Evolutionary conservation across 1,140 invertebrate genomes (phyloP), one percentile per base, ranked within the genome.

Genomic region (Caenorhabditis latens): DNA sequence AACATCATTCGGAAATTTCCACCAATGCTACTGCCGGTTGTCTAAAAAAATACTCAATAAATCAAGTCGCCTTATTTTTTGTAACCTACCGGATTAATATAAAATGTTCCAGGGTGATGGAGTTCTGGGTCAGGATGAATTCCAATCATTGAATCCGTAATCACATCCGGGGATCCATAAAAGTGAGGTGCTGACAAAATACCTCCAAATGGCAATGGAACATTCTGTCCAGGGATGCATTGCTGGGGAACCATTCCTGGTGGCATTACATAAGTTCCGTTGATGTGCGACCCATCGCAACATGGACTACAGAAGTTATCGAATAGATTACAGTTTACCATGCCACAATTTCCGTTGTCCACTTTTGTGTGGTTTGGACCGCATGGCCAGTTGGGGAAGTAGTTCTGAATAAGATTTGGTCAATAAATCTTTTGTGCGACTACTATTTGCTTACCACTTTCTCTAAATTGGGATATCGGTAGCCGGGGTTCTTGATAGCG

Each of bases 341-440:
- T 3, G 3, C 24, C 46, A 58, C 84, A 85, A n/a, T 57, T 75
- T 50, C 40, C 84, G 13, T 58, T 32, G 42, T 55, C 32, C 5
- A n/a, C 8, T 24, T 79, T 55, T 21, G 50, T 75, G 24, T 85
- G 67, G 42, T 79, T 82, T 9, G 19, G 46, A 24, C 84, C 71
- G 57, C 87, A 88, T 46, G 87, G 87, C 87, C 87, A 88, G 32
- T 40, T 65, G 24, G 87, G 87, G 55, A 88, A 88, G 24, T 85
- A 88, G 40, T 88, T 63, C 83, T 84, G 21, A 84, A 84, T 82
- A 48, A 32, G 2, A 32, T 2, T 32, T 32, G 32, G 32, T 32
- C 32, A 32, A 32, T 32, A 32, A 32, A 32, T 32, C 0, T 32
- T 2, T 32, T 32, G 32, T 32, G 2, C 32, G 32, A 32, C 32